A percentile compares a stretch with the other conserved stretches of the same genome.
These are phyloP conservation scores for Columba livia DNA, from an alignment of 2,113 vertebrate species.

Conservation along the genomic window DNA sequence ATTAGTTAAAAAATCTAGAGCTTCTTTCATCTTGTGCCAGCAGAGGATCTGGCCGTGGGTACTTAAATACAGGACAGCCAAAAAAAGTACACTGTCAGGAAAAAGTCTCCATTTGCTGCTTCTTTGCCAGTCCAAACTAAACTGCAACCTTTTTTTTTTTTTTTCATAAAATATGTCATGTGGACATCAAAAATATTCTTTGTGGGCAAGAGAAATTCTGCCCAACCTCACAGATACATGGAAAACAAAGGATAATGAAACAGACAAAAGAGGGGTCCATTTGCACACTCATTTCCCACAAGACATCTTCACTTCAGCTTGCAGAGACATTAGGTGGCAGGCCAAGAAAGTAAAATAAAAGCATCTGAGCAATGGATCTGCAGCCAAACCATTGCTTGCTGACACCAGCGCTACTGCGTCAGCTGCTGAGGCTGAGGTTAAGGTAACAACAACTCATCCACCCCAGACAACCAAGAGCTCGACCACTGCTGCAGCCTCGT, in stretches of 20 bases:
- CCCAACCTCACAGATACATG: neutral
- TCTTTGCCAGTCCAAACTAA: neutral
- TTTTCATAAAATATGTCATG: neutral
- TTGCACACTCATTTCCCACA: neutral
- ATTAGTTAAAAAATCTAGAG: neutral
- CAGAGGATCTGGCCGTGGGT: neutral
- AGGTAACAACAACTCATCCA: neutral
- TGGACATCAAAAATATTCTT: neutral
- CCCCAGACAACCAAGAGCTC: neutral
- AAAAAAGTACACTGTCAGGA: neutral
- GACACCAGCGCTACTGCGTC: neutral
- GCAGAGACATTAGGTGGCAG: neutral
- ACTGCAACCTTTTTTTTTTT: neutral
- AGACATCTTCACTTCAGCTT: neutral
- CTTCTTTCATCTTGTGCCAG: neutral
- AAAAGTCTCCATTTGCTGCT: neutral
- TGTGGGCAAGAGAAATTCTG: neutral
- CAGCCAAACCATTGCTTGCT: neutral
- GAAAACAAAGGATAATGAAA: neutral
- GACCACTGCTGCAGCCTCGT: neutral
- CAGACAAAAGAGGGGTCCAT: neutral
- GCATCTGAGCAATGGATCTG: neutral
- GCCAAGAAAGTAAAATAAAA: neutral
- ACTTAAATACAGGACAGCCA: neutral
- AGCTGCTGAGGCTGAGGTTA: neutral